These are phyloP conservation scores for Ochotona princeps DNA, from an alignment of 2,113 vertebrate species.

Conservation along the genomic window DNA sequence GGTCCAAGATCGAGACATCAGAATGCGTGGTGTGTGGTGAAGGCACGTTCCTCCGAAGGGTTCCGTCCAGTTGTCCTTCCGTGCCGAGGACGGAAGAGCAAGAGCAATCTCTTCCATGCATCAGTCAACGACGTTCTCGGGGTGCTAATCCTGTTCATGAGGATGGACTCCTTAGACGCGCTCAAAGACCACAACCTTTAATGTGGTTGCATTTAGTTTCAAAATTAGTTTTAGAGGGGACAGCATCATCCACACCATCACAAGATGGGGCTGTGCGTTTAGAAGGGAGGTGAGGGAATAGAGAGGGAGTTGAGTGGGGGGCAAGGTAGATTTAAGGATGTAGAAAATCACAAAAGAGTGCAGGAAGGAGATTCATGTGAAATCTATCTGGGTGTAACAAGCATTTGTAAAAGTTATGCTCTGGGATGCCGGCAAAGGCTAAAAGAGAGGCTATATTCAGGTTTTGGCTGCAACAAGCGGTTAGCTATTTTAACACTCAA, in stretches of 20 bases:
- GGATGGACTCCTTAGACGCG: too few relatives aligned
- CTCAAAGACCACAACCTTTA: too few relatives aligned
- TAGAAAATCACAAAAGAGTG: neutral
- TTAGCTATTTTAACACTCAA: neutral
- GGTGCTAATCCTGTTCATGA: neutral
- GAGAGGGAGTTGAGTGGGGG: neutral
- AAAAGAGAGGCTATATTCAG: neutral
- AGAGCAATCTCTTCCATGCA: neutral
- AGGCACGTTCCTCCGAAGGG: neutral
- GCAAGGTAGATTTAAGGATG: neutral
- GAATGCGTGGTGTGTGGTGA: neutral
- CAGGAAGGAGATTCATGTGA: neutral
- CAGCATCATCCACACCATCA: too few relatives aligned
- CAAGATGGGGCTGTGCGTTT: neutral
- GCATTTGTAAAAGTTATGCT: neutral
- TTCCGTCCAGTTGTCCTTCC: neutral
- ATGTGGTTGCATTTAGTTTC: neutral
- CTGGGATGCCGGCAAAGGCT: neutral
- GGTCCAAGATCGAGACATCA: neutral
- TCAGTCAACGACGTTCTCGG: too few relatives aligned
- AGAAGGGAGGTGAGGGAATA: neutral
- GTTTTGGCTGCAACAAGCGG: neutral
- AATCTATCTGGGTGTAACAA: neutral
- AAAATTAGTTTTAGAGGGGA: too few relatives aligned
- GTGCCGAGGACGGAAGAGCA: neutral